Evolutionary conservation across 2,797 vertebrate genomes (phyloP).

Genomic region (Petrocephalus sullivani): DNA sequence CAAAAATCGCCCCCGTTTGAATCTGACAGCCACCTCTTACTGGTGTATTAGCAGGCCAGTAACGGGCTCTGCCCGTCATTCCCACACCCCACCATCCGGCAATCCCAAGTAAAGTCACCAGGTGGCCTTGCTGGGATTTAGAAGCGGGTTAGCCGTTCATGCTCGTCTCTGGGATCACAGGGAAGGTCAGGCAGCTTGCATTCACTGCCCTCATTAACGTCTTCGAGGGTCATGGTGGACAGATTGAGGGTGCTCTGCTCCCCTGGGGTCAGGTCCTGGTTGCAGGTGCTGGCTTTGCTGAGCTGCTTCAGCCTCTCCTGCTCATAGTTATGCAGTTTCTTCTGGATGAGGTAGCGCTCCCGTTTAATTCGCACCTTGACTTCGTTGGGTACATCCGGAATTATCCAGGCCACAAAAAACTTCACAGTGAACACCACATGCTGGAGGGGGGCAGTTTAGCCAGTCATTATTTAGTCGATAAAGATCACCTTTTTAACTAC

Average conservation of each 20-base stretch:
- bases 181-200: background rate
- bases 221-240: background rate
- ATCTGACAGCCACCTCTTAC: background rate
- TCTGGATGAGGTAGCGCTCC: constrained; percentile 84
- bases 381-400: constrained; percentile 83
- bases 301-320: constrained; percentile 73
- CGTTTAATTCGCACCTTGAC: constrained; percentile 82
- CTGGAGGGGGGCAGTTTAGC: constrained; percentile 46
- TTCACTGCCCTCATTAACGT: background rate
- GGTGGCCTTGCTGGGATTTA: background rate
- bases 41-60: background rate
- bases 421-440: constrained; percentile 90
- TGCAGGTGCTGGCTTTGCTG: background rate
- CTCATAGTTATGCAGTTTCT: constrained; percentile 85
- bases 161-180: background rate
- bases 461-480: background rate
- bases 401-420: constrained; percentile 92
- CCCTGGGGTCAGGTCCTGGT: background rate
- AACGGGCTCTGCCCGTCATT: background rate
- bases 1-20: background rate
- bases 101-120: background rate
- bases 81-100: background rate
- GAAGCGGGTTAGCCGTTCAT: background rate
- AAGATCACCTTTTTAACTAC: background rate
- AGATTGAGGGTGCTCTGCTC: background rate